Percentiles rank a stretch among this genome's conserved stretches.
Conservation (phyloP, 2,888 invertebrate genomes). For the Sesia bembeciformis region DNA sequence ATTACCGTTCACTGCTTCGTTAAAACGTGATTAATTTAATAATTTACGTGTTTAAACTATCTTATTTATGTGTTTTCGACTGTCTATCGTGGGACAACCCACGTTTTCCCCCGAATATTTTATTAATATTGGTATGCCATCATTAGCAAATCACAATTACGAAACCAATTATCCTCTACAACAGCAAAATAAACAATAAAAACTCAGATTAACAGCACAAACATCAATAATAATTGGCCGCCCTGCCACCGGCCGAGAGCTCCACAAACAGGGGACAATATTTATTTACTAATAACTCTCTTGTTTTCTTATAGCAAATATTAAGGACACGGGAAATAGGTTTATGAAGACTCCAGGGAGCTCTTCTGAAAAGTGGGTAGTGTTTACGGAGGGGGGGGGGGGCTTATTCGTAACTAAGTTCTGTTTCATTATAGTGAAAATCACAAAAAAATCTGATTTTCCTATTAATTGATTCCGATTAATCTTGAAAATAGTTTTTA, state of each 20-base stretch:
- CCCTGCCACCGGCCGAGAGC: constrained; percentile 48
- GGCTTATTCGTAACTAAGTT: no score
- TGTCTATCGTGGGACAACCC: no score
- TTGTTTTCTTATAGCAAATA: constrained; percentile 46
- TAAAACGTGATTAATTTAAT: no score
- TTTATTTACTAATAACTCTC: constrained; percentile 69
- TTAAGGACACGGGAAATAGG: constrained; percentile 67
- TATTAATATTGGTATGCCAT: neutral
- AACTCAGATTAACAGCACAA: constrained; percentile 44
- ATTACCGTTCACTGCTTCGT: no score
- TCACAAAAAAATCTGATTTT: no score
- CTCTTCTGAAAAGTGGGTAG: constrained; percentile 14
- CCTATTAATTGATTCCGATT: no score
- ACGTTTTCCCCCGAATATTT: neutral
- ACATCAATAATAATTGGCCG: constrained; percentile 53
- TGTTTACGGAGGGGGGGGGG: no score
- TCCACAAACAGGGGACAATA: constrained; percentile 61
- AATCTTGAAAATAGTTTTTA: no score
- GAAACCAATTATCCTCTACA: neutral
- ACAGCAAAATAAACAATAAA: constrained; percentile 35
- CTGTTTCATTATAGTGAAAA: no score
- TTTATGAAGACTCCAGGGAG: constrained; percentile 62
- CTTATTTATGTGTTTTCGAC: no score
- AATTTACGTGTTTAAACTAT: no score
- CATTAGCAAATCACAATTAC: neutral